These are phyloP conservation scores for Epizoanthus illoricatus DNA, from an alignment of 92 coral and sea anemone genomes.

Conservation along the genomic window DNA sequence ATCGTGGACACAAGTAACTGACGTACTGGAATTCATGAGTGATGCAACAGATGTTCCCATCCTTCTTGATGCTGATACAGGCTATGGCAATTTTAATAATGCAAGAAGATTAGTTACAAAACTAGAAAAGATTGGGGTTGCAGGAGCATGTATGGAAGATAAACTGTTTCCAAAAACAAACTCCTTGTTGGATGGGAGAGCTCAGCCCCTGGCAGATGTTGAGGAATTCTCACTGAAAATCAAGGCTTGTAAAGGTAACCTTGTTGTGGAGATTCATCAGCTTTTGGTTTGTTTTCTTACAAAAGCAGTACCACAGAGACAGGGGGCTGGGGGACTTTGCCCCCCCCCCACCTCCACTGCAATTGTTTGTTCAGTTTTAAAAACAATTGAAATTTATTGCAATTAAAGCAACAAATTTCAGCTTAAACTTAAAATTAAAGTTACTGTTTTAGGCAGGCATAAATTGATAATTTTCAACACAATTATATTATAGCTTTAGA, in stretches of 20 bases:
- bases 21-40: slow-evolving; percentile 97
- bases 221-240: slow-evolving; percentile 93
- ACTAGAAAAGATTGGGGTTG: slow-evolving; percentile 91
- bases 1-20: slow-evolving; percentile 97
- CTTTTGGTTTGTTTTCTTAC: too few relatives aligned
- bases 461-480: too few relatives aligned
- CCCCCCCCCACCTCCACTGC: neutral
- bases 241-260: slow-evolving; percentile 94
- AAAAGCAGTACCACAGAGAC: too few relatives aligned
- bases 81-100: slow-evolving; percentile 97
- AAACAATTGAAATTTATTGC: too few relatives aligned
- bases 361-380: too few relatives aligned
- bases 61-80: slow-evolving; percentile 96
- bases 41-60: slow-evolving; percentile 96
- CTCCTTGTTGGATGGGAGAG: slow-evolving; percentile 94
- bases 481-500: too few relatives aligned
- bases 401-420: too few relatives aligned
- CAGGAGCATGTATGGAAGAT: slow-evolving; percentile 98
- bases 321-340: too few relatives aligned
- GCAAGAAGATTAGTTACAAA: slow-evolving; percentile 92
- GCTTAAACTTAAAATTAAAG: too few relatives aligned
- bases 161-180: slow-evolving; percentile 97
- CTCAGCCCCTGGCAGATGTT: slow-evolving; percentile 95
- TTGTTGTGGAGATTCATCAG: too few relatives aligned
- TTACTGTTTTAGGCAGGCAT: too few relatives aligned